These are phyloP conservation scores for Elmis aenea DNA, from an alignment of 2,888 invertebrate genomes.

Conservation along the genomic window DNA sequence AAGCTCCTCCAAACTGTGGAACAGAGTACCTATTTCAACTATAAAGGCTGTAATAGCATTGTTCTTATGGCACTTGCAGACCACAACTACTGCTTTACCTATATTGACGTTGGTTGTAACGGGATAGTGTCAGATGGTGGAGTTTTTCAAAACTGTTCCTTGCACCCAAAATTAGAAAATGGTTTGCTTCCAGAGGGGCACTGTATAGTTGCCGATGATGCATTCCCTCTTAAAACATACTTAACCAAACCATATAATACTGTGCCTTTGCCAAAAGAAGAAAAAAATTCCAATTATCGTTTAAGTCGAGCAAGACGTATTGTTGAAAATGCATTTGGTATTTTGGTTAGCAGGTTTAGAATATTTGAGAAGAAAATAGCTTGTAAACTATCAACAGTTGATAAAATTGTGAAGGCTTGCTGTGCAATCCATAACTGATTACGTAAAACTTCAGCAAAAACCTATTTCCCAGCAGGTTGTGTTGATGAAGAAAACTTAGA, in stretches of 20 bases:
- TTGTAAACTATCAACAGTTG: constrained; percentile 2
- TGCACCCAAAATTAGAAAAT: no score
- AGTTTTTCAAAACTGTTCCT: no score
- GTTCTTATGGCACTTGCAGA: constrained; percentile 4
- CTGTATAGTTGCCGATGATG: no score
- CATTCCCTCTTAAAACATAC: no score
- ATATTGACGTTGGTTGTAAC: no score
- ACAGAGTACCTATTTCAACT: constrained; percentile 4
- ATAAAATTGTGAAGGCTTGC: constrained; percentile 19
- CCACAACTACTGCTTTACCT: no score
- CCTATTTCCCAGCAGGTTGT: constrained; percentile 13
- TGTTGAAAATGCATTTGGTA: constrained; percentile 24
- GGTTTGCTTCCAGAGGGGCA: no score
- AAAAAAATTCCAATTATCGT: constrained; percentile 23
- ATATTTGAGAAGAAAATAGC: constrained; percentile 12
- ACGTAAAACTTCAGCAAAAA: constrained; percentile 9
- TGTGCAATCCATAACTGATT: constrained; percentile 26
- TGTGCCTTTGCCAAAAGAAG: no score
- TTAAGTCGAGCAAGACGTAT: constrained; percentile 17
- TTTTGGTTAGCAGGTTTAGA: constrained; percentile 20
- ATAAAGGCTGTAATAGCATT: constrained; percentile 1
- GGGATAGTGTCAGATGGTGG: no score
- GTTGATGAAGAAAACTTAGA: constrained; percentile 17
- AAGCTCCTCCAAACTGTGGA: not conserved
- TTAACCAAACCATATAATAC: no score